Conservation (phyloP, 2,113 vertebrate species). For the Dasypus novemcinctus region DNA sequence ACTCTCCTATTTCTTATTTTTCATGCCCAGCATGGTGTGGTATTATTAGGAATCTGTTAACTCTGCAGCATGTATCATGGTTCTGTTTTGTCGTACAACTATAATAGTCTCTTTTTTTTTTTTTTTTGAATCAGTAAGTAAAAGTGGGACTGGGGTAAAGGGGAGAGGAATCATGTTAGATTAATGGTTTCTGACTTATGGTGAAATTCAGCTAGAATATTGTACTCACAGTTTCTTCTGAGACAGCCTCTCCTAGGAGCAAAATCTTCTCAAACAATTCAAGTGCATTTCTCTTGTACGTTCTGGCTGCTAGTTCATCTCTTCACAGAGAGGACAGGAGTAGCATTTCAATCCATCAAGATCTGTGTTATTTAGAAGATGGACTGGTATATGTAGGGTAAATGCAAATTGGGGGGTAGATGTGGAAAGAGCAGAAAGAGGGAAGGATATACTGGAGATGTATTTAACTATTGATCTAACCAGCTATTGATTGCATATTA, state of each 20-base stretch:
- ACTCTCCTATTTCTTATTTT: constrained; percentile 38
- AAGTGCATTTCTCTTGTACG: background rate
- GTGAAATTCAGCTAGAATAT: constrained; percentile 55
- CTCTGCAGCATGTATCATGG: constrained; percentile 25
- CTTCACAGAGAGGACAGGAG: background rate
- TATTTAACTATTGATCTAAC: background rate
- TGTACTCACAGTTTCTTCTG: background rate
- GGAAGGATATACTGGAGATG: background rate
- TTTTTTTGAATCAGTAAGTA: constrained; percentile 64
- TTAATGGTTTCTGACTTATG: constrained; percentile 43
- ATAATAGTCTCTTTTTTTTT: background rate
- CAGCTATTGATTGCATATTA: background rate
- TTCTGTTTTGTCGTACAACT: constrained; percentile 41
- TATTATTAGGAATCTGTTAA: constrained; percentile 21
- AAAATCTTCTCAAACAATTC: constrained; percentile 37
- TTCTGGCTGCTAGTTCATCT: background rate
- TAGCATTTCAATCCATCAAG: background rate
- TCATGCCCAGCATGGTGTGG: background rate
- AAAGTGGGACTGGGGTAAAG: background rate
- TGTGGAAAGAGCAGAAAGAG: background rate
- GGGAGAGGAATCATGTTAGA: constrained; percentile 18
- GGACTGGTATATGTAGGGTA: background rate
- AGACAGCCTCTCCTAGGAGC: background rate
- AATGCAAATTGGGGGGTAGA: background rate
- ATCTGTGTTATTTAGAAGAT: background rate